phyloP scores from a whole-genome alignment of 2,113 vertebrate genomes.

The Xyliphius kryptos region DNA sequence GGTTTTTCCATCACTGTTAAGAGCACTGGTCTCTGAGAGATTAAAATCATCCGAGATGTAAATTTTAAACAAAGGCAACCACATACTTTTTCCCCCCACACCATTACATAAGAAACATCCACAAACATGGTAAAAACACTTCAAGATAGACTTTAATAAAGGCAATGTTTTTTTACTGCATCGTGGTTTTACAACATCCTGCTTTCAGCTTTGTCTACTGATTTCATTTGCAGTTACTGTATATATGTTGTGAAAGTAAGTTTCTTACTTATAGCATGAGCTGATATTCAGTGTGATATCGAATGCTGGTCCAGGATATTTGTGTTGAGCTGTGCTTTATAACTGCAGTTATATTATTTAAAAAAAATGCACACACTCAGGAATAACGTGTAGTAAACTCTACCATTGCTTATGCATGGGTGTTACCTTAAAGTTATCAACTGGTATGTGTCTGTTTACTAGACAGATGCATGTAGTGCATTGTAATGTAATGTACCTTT shows the following conservation, averaged over 20 bases:
- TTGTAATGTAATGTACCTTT: too few relatives aligned
- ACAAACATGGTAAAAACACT: too few relatives aligned
- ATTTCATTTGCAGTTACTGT: not conserved
- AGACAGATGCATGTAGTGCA: not conserved
- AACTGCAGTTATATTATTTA: not conserved
- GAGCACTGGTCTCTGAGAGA: not conserved
- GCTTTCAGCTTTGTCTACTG: not conserved
- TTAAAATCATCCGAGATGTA: not conserved
- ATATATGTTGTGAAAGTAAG: not conserved
- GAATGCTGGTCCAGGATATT: not conserved
- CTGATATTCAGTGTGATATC: not conserved
- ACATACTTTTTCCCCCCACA: conserved; percentile 24
- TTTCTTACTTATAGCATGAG: not conserved
- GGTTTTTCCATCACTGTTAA: not conserved
- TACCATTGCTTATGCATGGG: not conserved
- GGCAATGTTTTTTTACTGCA: not conserved
- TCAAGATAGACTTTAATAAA: not conserved
- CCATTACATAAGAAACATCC: conserved; percentile 1
- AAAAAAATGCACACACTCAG: not conserved
- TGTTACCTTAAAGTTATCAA: not conserved
- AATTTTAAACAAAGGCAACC: conserved; percentile 4
- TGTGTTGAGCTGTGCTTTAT: not conserved
- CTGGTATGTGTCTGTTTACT: not conserved
- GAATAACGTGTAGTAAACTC: not conserved
- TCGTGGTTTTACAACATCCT: not conserved